These are phyloP conservation scores for Vireo altiloquus DNA, from an alignment of 2,113 vertebrate species.

Conservation along the genomic window DNA sequence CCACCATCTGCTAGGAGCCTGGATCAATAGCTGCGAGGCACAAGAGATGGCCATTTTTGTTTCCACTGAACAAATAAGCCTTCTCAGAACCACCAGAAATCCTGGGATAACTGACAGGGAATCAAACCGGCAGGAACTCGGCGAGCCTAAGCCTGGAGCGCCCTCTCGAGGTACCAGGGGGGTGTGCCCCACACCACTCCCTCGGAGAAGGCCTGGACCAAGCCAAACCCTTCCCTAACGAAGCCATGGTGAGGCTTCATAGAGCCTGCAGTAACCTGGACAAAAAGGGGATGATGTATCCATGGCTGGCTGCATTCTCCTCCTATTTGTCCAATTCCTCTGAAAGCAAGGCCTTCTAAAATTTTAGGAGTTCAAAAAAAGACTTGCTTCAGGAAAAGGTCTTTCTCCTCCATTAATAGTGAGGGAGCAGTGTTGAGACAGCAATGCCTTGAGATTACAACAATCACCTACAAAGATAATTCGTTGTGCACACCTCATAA, in stretches of 20 bases:
- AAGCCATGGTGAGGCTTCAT: neutral
- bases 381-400: neutral
- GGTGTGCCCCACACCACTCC: rapidly evolving
- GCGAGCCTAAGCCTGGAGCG: neutral
- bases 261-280: neutral
- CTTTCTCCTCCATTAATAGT: neutral
- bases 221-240: neutral
- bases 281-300: neutral
- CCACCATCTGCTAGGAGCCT: neutral
- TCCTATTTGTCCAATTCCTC: neutral
- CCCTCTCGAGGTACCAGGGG: neutral
- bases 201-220: rapidly evolving
- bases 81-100: neutral
- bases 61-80: neutral
- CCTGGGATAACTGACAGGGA: neutral
- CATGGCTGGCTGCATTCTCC: neutral
- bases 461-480: neutral
- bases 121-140: rapidly evolving
- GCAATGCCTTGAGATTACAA: neutral
- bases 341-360: neutral
- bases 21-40: neutral
- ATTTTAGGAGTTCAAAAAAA: neutral
- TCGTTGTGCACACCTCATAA: neutral
- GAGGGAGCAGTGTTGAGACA: neutral
- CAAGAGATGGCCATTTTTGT: neutral